Base-by-base conservation (phyloP, 2,888 invertebrate species). In the Didymodactylos carnosus region DNA sequence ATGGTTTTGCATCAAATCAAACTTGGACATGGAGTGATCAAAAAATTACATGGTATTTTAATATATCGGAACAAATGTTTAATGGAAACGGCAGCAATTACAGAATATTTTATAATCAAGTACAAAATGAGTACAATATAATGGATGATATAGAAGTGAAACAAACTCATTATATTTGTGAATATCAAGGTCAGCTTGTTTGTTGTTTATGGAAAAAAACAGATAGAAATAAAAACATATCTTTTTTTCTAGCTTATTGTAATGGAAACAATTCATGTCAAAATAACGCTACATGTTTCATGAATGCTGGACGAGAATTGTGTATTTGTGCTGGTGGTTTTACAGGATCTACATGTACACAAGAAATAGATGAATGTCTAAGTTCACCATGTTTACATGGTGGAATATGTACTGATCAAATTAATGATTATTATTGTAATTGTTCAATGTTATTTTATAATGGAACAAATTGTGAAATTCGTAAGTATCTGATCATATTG, bases 391-490 rank as follows among this genome's bases (percentile, higher is more conserved):
- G 74, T 46, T 23, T 51, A 27, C 74, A 74, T 40, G 74, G 74
- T 29, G 74, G 41, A 43, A 35, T 29, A 27, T 74, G 74, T 40
- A 39, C 5, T 25, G 53, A 74, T 41, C 39, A 23, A 23, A 53
- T 71, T 14, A 71, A 74, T 71, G 69, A 74, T 51, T 74, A 74
- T 27, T 71, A 62, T 1, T 74, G 74, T 62, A 39, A 53, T 23
- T 74, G 74, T 46, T 71, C 74, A 7, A 25, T 29, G 16, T 11
- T 62, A 43, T 74, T 71, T 71, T 74, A 51, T 19, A 25, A 43
- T 40, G 75, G 75, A 29, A 39, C 51, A 39, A 75, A 75, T 70
- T 76, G 76, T 39, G 75, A 76, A 73, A 76, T 72, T 49, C 77
- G 78, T 77, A 75, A 69, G 51, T 78, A 71, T 27, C 51, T 76